phyloP scores from a whole-genome alignment of 2,797 vertebrate genomes.

The Centroberyx gerrardi region DNA sequence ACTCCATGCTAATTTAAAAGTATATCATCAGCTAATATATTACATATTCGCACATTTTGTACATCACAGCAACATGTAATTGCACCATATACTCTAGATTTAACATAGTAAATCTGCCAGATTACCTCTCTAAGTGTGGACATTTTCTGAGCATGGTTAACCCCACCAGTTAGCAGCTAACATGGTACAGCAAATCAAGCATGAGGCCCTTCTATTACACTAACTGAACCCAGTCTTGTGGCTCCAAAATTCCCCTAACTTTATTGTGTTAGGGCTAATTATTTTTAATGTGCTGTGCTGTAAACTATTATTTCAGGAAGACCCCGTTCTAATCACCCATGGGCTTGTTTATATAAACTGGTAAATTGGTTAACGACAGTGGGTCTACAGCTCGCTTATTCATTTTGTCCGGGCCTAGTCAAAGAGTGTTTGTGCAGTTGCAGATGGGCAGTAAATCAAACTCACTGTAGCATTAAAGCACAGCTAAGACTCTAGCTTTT shows the following conservation, averaged over 20 bases:
- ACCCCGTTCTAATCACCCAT: constrained; percentile 75
- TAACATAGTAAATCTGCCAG: constrained; percentile 38
- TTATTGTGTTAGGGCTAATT: constrained; percentile 82
- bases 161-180: constrained; percentile 50
- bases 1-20: constrained; percentile 37
- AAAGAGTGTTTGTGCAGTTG: constrained; percentile 75
- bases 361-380: constrained; percentile 82
- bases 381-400: constrained; percentile 71
- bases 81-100: constrained; percentile 44
- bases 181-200: constrained; percentile 46
- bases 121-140: constrained; percentile 29
- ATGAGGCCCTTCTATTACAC: constrained; percentile 35
- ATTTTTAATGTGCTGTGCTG: constrained; percentile 81
- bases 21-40: constrained; percentile 45
- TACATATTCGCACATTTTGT: constrained; percentile 17
- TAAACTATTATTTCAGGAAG: constrained; percentile 83
- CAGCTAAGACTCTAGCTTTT: constrained; percentile 70
- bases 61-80: constrained; percentile 41
- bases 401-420: constrained; percentile 63
- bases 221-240: constrained; percentile 63
- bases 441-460: constrained; percentile 82
- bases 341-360: constrained; percentile 82
- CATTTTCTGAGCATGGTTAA: constrained; percentile 58
- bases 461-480: constrained; percentile 78
- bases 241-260: constrained; percentile 68